Conservation (phyloP, 2,888 invertebrate species). For the Eurois occulta region DNA sequence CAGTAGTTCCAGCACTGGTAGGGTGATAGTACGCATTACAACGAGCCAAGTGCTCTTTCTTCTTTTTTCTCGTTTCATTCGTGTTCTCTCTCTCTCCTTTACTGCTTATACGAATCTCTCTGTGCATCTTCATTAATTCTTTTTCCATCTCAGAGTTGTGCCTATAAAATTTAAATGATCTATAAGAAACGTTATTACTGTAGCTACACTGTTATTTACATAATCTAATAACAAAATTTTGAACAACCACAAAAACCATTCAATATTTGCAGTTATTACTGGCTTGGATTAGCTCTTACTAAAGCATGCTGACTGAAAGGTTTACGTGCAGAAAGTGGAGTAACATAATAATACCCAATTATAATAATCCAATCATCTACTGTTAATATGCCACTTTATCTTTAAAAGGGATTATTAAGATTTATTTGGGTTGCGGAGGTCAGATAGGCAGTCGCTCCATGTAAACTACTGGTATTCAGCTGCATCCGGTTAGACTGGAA, state of each 20-base stretch:
- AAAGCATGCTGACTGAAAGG: background rate
- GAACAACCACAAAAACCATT: background rate
- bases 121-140: conserved; percentile 93
- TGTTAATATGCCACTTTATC: background rate
- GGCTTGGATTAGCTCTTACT: background rate
- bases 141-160: conserved; percentile 96
- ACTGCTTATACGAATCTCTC: conserved; percentile 89
- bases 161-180: conserved; percentile 79
- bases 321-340: background rate
- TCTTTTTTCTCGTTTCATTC: conserved; percentile 82
- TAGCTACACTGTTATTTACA: background rate
- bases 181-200: conserved; percentile 27
- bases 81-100: conserved; percentile 73
- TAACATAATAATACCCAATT: background rate
- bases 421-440: too few relatives aligned
- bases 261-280: background rate
- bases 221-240: background rate
- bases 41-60: conserved; percentile 85
- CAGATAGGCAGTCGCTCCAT: too few relatives aligned
- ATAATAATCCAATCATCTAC: background rate
- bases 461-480: too few relatives aligned
- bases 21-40: conserved; percentile 84
- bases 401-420: too few relatives aligned
- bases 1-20: conserved; percentile 63
- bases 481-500: too few relatives aligned